Conservation (phyloP, 2,797 vertebrate species). For the Cirrhinus mrigala region DNA sequence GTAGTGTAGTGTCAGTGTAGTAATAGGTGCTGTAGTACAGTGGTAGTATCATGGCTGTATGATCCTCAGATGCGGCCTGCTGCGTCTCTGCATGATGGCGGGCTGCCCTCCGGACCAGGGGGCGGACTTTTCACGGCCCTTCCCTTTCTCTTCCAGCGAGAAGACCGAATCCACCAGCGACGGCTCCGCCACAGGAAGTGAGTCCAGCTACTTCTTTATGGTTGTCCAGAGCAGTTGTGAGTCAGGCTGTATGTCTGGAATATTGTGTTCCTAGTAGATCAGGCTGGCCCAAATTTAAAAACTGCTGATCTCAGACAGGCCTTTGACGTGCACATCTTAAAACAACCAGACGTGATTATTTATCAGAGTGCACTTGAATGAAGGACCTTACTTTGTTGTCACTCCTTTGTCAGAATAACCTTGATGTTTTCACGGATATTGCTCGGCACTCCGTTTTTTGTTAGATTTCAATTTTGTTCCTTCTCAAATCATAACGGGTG, state of each 20-base stretch:
- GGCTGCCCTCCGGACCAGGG: constrained; percentile 86
- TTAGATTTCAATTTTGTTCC: constrained; percentile 5
- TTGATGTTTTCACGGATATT: constrained; percentile 51
- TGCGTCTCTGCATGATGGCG: constrained; percentile 89
- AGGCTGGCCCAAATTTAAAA: constrained; percentile 1
- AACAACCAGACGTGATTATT: not conserved
- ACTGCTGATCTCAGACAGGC: not conserved
- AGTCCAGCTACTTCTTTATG: constrained; percentile 68
- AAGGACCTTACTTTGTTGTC: not conserved
- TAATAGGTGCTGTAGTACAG: constrained; percentile 38
- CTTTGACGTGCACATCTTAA: not conserved
- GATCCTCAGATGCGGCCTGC: constrained; percentile 86
- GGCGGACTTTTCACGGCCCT: constrained; percentile 82
- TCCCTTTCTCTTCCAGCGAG: constrained; percentile 88
- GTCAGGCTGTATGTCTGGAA: not conserved
- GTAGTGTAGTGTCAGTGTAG: constrained; percentile 19
- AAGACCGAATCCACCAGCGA: constrained; percentile 94
- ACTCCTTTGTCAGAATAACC: constrained; percentile 9
- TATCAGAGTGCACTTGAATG: constrained; percentile 18
- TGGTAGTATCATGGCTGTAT: constrained; percentile 80
- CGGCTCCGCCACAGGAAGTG: constrained; percentile 88
- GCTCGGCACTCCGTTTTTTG: constrained; percentile 50
- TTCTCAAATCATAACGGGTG: constrained; percentile 1
- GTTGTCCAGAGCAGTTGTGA: constrained; percentile 23
- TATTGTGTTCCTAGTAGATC: constrained; percentile 30